Base-by-base conservation (phyloP, 2,113 vertebrate genomes). In the Protobothrops flavoviridis region DNA sequence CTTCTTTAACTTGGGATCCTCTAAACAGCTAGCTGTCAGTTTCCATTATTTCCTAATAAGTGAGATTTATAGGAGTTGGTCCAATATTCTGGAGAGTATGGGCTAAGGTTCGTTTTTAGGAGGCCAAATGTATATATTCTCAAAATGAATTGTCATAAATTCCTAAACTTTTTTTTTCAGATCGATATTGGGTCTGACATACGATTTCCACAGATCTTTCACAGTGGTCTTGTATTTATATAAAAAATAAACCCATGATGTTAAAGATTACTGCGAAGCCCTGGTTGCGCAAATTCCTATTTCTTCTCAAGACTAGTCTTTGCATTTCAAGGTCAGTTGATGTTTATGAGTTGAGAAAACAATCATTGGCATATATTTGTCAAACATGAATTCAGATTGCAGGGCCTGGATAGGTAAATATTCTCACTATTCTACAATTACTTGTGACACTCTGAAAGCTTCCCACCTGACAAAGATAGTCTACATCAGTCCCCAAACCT, bases 381-480 rank as follows among this genome's bases (percentile, higher is more conserved):
- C 23, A 88, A 88, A 26, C 87, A 52, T 29, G n/a, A 39, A 48
- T 90, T 39, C 48, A 57, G 53, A 7, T 45, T 88, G 50, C 45
- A 48, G 53, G 43, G 29, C 53, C 43, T 21, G 59, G 64, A 81
- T 26, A 93, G 64, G 69, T 81, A 59, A 59, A 56, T 81, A 43
- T 33, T 13, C 53, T 59, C 17, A 26, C 52, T 43, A 81, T 88
- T 61, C 21, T 91, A 91, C 85, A 93, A 93, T 57, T 88, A 39
- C 48, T 11, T 88, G 29, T 55, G 43, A 91, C 50, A 64, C 57
- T 24, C 87, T 64, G 48, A 13, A 85, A 69, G 74, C 33, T 69
- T 33, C 17, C 20, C 59, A 87, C 95, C 91, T 92, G 90, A 90
- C 93, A 95, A 95, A 96, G 92, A 50, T 88, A 91, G 56, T 88